Conservation (phyloP, 2,888 invertebrate species). For the Rhogogaster chlorosoma region DNA sequence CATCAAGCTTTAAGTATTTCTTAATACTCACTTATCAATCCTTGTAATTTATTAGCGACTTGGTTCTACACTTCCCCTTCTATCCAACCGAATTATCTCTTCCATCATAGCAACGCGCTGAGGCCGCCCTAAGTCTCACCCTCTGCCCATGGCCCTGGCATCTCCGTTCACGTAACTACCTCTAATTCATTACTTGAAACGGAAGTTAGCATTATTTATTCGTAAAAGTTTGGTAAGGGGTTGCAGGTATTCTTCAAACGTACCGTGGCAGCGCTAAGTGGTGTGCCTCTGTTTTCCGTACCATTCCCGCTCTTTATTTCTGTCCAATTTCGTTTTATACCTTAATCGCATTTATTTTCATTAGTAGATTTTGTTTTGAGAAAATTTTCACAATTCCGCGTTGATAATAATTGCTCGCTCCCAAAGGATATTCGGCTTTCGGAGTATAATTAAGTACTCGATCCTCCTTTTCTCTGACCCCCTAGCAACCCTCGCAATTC, state of each 20-base stretch:
- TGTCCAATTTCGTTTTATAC: not conserved
- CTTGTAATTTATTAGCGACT: not conserved
- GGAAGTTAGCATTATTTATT: slow-evolving; percentile 46
- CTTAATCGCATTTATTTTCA: not conserved
- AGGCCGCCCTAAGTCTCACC: slow-evolving; percentile 12
- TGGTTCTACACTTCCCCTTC: not conserved
- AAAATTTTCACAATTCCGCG: not conserved
- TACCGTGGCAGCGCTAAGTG: not conserved
- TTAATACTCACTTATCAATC: not conserved
- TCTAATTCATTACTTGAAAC: slow-evolving; percentile 48
- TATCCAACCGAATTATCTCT: slow-evolving; percentile 23
- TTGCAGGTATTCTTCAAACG: slow-evolving; percentile 7
- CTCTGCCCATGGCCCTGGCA: slow-evolving; percentile 6
- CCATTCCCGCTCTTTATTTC: not conserved
- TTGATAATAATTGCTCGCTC: not conserved
- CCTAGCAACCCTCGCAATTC: not conserved
- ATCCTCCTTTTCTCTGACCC: not conserved
- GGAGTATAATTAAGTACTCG: not conserved
- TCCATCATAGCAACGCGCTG: slow-evolving; percentile 20
- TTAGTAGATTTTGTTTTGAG: not conserved
- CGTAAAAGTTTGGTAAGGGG: slow-evolving; percentile 22
- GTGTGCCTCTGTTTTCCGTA: no score
- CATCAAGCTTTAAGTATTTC: not conserved
- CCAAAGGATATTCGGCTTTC: not conserved
- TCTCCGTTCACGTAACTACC: slow-evolving; percentile 34